Evolutionary conservation across 2,113 vertebrate species (phyloP).

Genomic region (Sclerurus mexicanus): DNA sequence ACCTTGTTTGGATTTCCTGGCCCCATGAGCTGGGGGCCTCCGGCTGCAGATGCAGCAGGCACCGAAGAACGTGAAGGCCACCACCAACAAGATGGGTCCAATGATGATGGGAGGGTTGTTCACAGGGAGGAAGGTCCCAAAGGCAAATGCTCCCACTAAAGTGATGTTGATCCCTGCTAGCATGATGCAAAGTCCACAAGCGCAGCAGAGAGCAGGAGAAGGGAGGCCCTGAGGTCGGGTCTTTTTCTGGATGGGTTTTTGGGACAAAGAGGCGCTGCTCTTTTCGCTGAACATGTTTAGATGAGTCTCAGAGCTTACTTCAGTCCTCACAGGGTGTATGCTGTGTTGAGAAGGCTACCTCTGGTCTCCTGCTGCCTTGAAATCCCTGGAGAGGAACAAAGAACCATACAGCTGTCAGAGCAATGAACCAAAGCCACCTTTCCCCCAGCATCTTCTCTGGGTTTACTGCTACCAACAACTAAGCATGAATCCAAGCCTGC

Average conservation of each 20-base stretch:
- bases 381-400: neutral
- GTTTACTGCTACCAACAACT: neutral
- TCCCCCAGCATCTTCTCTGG: accelerated
- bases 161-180: conserved; percentile 96
- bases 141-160: conserved; percentile 90
- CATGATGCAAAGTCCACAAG: conserved; percentile 94
- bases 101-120: conserved; percentile 89
- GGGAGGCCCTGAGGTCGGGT: conserved; percentile 78
- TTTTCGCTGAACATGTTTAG: conserved; percentile 75
- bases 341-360: neutral
- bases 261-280: conserved; percentile 65
- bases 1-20: conserved; percentile 63
- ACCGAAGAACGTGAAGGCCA: conserved; percentile 87
- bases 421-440: neutral
- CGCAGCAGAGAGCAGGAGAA: conserved; percentile 90
- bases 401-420: neutral
- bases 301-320: neutral
- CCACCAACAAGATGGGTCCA: conserved; percentile 84
- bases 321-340: neutral
- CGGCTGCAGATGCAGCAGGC: conserved; percentile 89
- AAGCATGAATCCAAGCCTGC: neutral
- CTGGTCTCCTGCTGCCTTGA: neutral
- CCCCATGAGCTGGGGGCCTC: conserved; percentile 63
- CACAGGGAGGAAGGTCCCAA: conserved; percentile 82
- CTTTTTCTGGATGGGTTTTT: conserved; percentile 71